Base-by-base conservation (phyloP, 2,797 vertebrate genomes). In the Poeciliopsis gracilis region DNA sequence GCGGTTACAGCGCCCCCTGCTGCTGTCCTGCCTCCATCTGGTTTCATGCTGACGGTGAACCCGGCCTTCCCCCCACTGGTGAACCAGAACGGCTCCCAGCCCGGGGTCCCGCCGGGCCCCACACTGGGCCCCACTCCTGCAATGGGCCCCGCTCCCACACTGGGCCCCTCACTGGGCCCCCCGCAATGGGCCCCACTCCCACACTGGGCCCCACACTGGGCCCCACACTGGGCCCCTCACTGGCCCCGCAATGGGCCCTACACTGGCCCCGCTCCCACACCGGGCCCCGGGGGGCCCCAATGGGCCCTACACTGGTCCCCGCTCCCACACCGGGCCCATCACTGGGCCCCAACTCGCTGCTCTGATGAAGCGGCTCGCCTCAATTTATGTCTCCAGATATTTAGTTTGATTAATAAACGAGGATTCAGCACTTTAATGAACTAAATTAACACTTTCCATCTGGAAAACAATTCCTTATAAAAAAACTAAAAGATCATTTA, bases 31-130 rank as follows among this genome's bases (percentile, higher is more conserved):
- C n/a, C 63, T 43, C 85, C 71, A 3, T 71, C 67, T 0, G 57
- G 80, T 18, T 38, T 77, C 70, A 63, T 80, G 66, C 76, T 47
- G 13, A 75, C 1, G 28, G 82, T 75, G 66, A 79, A 2, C 51
- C 69, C 81, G 0, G 7, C 69, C 9, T 8, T 66, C 25, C 75
- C 83, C 38, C 23, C 49, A 0, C 5, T 72, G 61, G 23, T 47
- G 36, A 78, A 53, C 61, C 30, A 69, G 12, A 13, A 16, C 16
- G 61, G 82, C 76, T 30, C 75, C 47, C 77, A 77, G 66, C 20
- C 78, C 25, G 30, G 36, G 36, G 3, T 4, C 36, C 36, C 3
- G 3, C 36, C 0, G 36, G 36, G 36, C 4, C 36, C 36, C 2
- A 0, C 36, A 36, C 36, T 36, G 36, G 46, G 36, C 36, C 36